Evolutionary conservation across 2,113 vertebrate genomes (phyloP).

Genomic region (Saccopteryx leptura): DNA sequence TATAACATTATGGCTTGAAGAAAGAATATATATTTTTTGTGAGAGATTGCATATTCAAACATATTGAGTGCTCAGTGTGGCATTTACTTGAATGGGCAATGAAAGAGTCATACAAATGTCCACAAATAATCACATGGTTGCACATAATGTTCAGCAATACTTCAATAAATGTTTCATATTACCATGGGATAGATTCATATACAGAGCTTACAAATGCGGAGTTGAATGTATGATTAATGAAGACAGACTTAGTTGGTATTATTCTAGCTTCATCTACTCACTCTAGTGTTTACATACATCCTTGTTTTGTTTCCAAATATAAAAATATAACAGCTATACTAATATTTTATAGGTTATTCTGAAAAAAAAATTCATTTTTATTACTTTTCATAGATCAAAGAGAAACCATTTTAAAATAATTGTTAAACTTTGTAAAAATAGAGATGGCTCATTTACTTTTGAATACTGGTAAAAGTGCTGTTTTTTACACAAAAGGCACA

Average conservation of each 20-base stretch:
- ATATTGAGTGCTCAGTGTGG: slow-evolving; percentile 67
- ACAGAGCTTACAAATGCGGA: background rate
- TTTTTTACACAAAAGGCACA: background rate
- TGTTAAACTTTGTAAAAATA: background rate
- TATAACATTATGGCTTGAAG: slow-evolving; percentile 54
- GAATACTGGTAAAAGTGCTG: background rate
- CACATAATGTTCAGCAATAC: slow-evolving; percentile 17
- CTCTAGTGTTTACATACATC: background rate
- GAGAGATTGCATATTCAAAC: slow-evolving; percentile 61
- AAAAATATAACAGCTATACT: background rate
- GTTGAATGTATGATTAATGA: slow-evolving; percentile 52
- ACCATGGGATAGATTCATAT: slow-evolving; percentile 9
- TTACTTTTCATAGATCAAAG: slow-evolving; percentile 7
- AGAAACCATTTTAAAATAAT: background rate
- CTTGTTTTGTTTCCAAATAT: slow-evolving; percentile 2
- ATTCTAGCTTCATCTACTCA: slow-evolving; percentile 2
- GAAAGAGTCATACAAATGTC: slow-evolving; percentile 62
- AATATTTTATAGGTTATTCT: background rate
- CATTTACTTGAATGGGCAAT: slow-evolving; percentile 76
- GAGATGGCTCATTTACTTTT: background rate
- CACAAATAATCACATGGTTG: slow-evolving; percentile 53
- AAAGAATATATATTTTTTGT: slow-evolving; percentile 45
- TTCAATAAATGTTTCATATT: slow-evolving; percentile 60
- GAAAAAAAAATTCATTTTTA: background rate
- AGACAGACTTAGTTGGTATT: background rate